A percentile compares a stretch with the other conserved stretches of the same genome.
These are phyloP conservation scores for Diachrysia chrysitis DNA, from an alignment of 2,888 invertebrate species.

Conservation along the genomic window DNA sequence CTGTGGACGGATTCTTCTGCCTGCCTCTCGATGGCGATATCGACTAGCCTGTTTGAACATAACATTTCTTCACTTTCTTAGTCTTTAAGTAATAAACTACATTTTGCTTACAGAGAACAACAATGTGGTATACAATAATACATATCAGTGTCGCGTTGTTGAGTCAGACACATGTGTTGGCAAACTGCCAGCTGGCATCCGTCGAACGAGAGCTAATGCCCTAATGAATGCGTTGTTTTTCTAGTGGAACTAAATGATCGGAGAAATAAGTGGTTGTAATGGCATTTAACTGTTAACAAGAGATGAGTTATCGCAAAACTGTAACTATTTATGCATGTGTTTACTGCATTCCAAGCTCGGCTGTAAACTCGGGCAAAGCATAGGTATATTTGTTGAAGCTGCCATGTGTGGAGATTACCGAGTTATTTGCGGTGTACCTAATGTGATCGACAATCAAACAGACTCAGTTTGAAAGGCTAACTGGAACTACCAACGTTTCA, in stretches of 20 bases:
- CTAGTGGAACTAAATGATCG: conserved; percentile 67
- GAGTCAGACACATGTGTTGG: conserved; percentile 75
- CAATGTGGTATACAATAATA: conserved; percentile 50
- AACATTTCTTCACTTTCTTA: conserved; percentile 63
- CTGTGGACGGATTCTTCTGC: conserved; percentile 77
- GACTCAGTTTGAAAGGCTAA: conserved; percentile 12
- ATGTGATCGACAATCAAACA: conserved; percentile 16
- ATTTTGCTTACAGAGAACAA: conserved; percentile 40
- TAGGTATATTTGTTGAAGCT: conserved; percentile 23
- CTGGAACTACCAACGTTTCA: conserved; percentile 10
- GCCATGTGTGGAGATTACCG: conserved; percentile 24
- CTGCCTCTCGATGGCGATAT: conserved; percentile 83
- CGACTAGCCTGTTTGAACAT: conserved; percentile 86
- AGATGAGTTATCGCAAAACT: conserved; percentile 59
- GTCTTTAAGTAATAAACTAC: conserved; percentile 42
- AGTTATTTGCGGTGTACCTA: conserved; percentile 35
- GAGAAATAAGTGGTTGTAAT: conserved; percentile 61
- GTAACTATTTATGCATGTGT: conserved; percentile 49
- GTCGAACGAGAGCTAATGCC: conserved; percentile 70
- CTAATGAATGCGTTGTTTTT: conserved; percentile 78
- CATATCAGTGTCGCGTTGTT: conserved; percentile 71
- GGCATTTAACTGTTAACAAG: conserved; percentile 64
- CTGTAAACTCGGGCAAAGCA: conserved; percentile 29
- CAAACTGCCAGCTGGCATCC: conserved; percentile 73
- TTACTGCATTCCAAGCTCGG: conserved; percentile 48